Conservation (phyloP, 2,797 vertebrate species). For the Varecia variegata region DNA sequence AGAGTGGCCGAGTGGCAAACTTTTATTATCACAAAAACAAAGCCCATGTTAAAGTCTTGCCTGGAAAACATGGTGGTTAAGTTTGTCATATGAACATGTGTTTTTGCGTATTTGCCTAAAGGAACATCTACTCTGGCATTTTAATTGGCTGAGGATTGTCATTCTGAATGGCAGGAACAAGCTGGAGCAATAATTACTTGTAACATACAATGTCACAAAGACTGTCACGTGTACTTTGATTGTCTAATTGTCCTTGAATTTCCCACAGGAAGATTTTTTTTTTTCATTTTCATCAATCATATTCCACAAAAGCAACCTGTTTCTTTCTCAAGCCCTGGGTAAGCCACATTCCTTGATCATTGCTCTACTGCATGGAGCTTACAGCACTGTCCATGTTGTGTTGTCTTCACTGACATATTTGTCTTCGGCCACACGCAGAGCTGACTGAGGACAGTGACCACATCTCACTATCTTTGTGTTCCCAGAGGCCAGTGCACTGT, state of each 20-base stretch:
- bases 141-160: constrained; percentile 42
- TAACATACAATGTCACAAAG: constrained; percentile 40
- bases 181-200: constrained; percentile 33
- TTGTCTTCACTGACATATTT: background rate
- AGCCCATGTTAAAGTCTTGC: constrained; percentile 42
- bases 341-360: background rate
- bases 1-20: background rate
- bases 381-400: fast-evolving
- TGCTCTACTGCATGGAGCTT: fast-evolving
- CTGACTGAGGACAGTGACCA: background rate
- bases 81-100: constrained; percentile 17
- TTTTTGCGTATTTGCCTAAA: constrained; percentile 59
- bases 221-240: constrained; percentile 42
- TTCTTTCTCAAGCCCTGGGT: background rate
- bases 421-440: background rate
- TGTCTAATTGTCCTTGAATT: constrained; percentile 28
- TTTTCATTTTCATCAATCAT: constrained; percentile 11
- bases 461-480: background rate
- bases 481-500: no score
- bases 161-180: constrained; percentile 50
- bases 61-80: constrained; percentile 41
- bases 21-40: background rate
- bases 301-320: background rate
- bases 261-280: constrained; percentile 59
- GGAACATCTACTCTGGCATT: constrained; percentile 9